Conservation (phyloP, 2,888 invertebrate genomes). For the Hofmannophila pseudospretella region DNA sequence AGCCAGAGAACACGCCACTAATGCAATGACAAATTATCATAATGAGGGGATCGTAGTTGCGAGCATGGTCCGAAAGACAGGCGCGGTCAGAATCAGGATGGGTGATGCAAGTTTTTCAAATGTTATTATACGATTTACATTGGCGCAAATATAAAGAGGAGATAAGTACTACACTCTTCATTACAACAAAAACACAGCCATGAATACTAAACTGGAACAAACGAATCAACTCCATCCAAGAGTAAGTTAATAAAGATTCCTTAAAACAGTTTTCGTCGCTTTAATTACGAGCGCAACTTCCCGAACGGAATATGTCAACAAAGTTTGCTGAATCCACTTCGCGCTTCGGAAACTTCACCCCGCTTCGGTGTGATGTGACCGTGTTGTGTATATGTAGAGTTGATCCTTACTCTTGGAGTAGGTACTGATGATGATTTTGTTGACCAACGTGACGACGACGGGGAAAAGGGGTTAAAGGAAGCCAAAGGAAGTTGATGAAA, state of each 20-base stretch:
- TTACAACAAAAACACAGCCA: conserved; percentile 2
- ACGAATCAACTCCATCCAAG: conserved; percentile 18
- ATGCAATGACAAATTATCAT: too few relatives aligned
- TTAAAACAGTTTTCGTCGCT: conserved; percentile 41
- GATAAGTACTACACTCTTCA: not conserved
- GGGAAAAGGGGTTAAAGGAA: too few relatives aligned
- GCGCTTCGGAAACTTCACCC: conserved; percentile 16
- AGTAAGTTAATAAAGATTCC: conserved; percentile 43
- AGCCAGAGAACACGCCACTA: too few relatives aligned
- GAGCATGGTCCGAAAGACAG: too few relatives aligned
- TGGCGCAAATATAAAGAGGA: too few relatives aligned
- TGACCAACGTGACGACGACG: too few relatives aligned
- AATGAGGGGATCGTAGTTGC: too few relatives aligned
- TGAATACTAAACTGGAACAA: conserved; percentile 10
- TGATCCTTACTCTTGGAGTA: not conserved
- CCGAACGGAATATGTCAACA: conserved; percentile 29
- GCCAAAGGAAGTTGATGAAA: too few relatives aligned
- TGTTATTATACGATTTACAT: too few relatives aligned
- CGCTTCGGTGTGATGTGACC: conserved; percentile 2
- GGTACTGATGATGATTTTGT: too few relatives aligned
- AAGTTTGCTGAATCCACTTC: conserved; percentile 15
- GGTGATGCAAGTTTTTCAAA: too few relatives aligned
- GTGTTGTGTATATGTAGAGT: not conserved
- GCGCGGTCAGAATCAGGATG: too few relatives aligned
- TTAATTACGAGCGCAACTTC: conserved; percentile 37